phyloP scores from a whole-genome alignment of 2,888 invertebrate species.

The Theretra japonica region DNA sequence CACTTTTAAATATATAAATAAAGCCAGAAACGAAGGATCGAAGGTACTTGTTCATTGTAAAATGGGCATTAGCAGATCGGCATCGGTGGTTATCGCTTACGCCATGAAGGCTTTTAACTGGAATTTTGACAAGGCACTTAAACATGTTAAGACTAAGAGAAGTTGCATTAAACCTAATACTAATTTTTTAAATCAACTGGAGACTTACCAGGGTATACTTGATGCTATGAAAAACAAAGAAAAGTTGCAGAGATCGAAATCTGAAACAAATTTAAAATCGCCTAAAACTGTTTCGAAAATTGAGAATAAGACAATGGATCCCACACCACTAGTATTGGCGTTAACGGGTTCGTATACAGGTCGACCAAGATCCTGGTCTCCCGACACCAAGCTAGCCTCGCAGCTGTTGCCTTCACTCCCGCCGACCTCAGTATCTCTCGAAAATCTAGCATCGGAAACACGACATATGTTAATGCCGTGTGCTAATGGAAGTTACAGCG shows the following conservation, averaged over 20 bases:
- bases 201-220: slow-evolving; percentile 97
- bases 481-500: slow-evolving; percentile 94
- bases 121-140: slow-evolving; percentile 94
- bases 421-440: slow-evolving; percentile 88
- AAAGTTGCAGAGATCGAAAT: slow-evolving; percentile 95
- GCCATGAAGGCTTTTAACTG: slow-evolving; percentile 99
- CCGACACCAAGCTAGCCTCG: slow-evolving; percentile 86
- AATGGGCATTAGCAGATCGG: slow-evolving; percentile 99
- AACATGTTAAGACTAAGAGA: slow-evolving; percentile 95
- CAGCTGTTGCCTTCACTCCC: slow-evolving; percentile 85
- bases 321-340: slow-evolving; percentile 86
- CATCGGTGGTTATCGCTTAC: slow-evolving; percentile 98
- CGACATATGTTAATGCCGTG: slow-evolving; percentile 93
- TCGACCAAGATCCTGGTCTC: slow-evolving; percentile 90
- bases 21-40: slow-evolving; percentile 94
- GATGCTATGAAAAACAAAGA: slow-evolving; percentile 98
- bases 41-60: slow-evolving; percentile 99
- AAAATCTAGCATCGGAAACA: slow-evolving; percentile 87
- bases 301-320: slow-evolving; percentile 85
- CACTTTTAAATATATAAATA: slow-evolving; percentile 97
- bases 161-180: slow-evolving; percentile 98
- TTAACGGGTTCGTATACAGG: slow-evolving; percentile 72
- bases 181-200: slow-evolving; percentile 96
- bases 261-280: slow-evolving; percentile 94
- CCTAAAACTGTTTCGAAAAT: slow-evolving; percentile 84